These are phyloP conservation scores for Calosoma granatense DNA, from an alignment of 1,140 invertebrate species.

Conservation along the genomic window DNA sequence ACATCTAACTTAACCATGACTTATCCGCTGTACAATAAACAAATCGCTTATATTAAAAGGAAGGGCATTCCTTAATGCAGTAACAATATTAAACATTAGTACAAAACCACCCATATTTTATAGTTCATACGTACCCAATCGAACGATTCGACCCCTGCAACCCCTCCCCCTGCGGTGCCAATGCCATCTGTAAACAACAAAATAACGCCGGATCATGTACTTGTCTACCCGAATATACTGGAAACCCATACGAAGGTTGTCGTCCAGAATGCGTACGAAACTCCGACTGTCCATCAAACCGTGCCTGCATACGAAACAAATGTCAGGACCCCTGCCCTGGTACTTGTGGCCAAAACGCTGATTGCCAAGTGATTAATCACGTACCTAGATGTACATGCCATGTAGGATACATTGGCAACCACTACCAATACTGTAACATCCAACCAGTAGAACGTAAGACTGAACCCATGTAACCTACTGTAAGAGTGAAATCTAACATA, in stretches of 20 bases:
- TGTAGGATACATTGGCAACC: constrained; percentile 65
- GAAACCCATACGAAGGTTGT: constrained; percentile 63
- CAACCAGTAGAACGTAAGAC: constrained; percentile 36
- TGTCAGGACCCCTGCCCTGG: constrained; percentile 76
- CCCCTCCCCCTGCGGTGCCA: constrained; percentile 71
- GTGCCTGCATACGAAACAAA: constrained; percentile 70
- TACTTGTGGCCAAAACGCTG: constrained; percentile 66
- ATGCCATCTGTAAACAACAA: constrained; percentile 62
- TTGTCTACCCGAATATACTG: constrained; percentile 63
- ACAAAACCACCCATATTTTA: constrained; percentile 53
- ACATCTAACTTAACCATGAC: neutral
- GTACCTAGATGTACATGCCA: constrained; percentile 68
- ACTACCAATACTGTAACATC: constrained; percentile 44
- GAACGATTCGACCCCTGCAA: constrained; percentile 57
- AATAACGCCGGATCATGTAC: constrained; percentile 71
- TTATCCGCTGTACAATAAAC: neutral
- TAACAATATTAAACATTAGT: constrained; percentile 24
- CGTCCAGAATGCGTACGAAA: constrained; percentile 74
- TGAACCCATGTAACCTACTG: constrained; percentile 15
- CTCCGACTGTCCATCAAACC: constrained; percentile 69
- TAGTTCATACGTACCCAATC: constrained; percentile 28
- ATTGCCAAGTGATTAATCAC: constrained; percentile 73
- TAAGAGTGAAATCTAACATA: constrained; percentile 24
- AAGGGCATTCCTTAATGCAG: neutral
- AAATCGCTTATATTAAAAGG: neutral